Base-by-base conservation (phyloP, 2,888 invertebrate species). In the Podabrus alpinus region DNA sequence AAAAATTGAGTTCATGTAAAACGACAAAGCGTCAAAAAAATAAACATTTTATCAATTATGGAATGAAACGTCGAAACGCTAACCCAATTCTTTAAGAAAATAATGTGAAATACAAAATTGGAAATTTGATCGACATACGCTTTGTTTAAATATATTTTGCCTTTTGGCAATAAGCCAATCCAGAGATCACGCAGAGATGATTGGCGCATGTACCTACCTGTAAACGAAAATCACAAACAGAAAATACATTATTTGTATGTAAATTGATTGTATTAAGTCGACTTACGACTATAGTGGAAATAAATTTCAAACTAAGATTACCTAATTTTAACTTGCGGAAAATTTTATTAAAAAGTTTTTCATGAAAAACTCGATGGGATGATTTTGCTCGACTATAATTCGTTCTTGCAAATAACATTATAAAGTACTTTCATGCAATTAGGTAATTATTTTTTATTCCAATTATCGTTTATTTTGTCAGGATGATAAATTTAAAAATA, bases 391-490 rank as follows among this genome's bases (percentile, higher is more conserved):
- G 7, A 9, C 62, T n/a, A 19, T 64, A 64, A 64, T 19, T 62
- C n/a, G n/a, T n/a, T 64, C 2, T 19, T 64, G n/a, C 19, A 64
- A 64, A 21, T 9, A 64, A 19, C 17, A 64, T 19, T 62, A n/a
- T 19, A 64, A n/a, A 21, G 19, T 64, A 19, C 9, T 64, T 62
- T 19, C 17, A 10, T 19, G 21, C 21, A 64, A 64, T 64, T 64
- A 21, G 62, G n/a, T 64, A 64, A 64, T 62, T 62, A 62, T 19
- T 19, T 21, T 64, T 64, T 64, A 9, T 64, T 19, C 13, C 62
- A 64, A 64, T 64, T 64, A 64, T 64, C 17, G n/a, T 64, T 64
- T 9, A 21, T 64, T 64, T 64, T 64, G 62, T n/a, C 62, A 64
- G 62, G n/a, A 21, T 13, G 17, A 19, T 13, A 17, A 17, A 21